Percentiles rank a stretch among this genome's conserved stretches.
These are phyloP conservation scores for Cerastis leucographa DNA, from an alignment of 2,888 invertebrate species.

Conservation along the genomic window DNA sequence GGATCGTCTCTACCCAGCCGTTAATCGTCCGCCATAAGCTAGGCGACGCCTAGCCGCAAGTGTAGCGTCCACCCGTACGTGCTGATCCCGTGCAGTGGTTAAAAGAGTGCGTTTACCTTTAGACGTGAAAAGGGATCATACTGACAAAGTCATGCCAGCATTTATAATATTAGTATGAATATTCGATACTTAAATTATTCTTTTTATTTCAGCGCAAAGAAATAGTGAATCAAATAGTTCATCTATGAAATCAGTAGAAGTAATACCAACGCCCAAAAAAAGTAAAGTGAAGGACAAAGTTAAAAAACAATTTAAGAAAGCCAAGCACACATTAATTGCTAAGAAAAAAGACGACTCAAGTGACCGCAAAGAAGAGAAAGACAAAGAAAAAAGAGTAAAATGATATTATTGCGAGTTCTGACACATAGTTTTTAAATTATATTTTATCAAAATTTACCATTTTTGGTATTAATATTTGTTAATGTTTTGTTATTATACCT, in stretches of 20 bases:
- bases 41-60: neutral
- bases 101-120: neutral
- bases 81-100: neutral
- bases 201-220: slow-evolving; percentile 84
- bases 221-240: slow-evolving; percentile 87
- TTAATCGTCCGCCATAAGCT: neutral
- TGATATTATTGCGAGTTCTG: slow-evolving; percentile 55
- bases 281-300: slow-evolving; percentile 88
- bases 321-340: slow-evolving; percentile 84
- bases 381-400: slow-evolving; percentile 83
- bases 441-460: slow-evolving; percentile 28
- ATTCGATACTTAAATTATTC: slow-evolving; percentile 12
- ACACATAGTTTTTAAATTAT: slow-evolving; percentile 45
- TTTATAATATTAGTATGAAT: neutral
- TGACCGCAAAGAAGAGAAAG: slow-evolving; percentile 80
- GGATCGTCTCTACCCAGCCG: neutral
- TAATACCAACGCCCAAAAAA: slow-evolving; percentile 82
- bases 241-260: slow-evolving; percentile 85
- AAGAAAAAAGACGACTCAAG: slow-evolving; percentile 85
- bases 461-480: slow-evolving; percentile 32
- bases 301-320: slow-evolving; percentile 88
- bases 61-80: neutral
- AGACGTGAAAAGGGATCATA: neutral
- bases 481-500: slow-evolving; percentile 36
- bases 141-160: neutral